phyloP scores from a whole-genome alignment of 2,113 vertebrate genomes.

The Cichladusa arquata region DNA sequence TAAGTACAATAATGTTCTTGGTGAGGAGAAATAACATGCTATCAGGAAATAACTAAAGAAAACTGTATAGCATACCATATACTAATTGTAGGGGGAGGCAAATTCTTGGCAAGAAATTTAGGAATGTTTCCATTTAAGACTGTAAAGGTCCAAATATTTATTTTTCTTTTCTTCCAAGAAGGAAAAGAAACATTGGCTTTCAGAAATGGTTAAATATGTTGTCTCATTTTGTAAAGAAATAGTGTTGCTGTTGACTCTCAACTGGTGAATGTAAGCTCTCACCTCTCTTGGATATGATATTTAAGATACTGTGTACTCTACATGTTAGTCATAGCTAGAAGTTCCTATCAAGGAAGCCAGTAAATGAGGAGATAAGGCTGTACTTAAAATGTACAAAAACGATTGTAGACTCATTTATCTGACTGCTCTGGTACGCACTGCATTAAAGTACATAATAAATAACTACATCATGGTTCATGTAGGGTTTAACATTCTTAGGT shows the following conservation, averaged over 20 bases:
- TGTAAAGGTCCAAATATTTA: not conserved
- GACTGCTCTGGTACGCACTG: not conserved
- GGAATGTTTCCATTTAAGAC: conserved; percentile 24
- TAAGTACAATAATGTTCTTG: conserved; percentile 57
- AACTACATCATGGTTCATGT: conserved; percentile 38
- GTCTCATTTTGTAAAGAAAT: not conserved
- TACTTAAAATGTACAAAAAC: conserved; percentile 39
- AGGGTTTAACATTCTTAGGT: conserved; percentile 62
- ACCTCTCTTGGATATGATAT: not conserved
- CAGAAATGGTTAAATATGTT: not conserved
- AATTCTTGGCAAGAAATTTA: conserved; percentile 57
- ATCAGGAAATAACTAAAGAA: conserved; percentile 68
- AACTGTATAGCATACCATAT: conserved; percentile 49
- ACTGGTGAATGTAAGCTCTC: conserved; percentile 30
- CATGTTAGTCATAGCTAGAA: conserved; percentile 17
- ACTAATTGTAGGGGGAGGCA: conserved; percentile 64
- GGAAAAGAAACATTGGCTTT: not conserved
- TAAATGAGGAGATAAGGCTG: conserved; percentile 48
- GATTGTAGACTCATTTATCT: conserved; percentile 43
- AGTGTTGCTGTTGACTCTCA: not conserved
- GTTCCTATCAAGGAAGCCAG: conserved; percentile 43
- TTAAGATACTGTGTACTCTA: conserved; percentile 22
- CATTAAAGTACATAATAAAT: conserved; percentile 35
- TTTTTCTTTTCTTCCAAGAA: not conserved
- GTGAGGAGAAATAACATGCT: conserved; percentile 63